Base-by-base conservation (phyloP, 53 echinoderm and acorn worm species). In the Actinopyga echinites region DNA sequence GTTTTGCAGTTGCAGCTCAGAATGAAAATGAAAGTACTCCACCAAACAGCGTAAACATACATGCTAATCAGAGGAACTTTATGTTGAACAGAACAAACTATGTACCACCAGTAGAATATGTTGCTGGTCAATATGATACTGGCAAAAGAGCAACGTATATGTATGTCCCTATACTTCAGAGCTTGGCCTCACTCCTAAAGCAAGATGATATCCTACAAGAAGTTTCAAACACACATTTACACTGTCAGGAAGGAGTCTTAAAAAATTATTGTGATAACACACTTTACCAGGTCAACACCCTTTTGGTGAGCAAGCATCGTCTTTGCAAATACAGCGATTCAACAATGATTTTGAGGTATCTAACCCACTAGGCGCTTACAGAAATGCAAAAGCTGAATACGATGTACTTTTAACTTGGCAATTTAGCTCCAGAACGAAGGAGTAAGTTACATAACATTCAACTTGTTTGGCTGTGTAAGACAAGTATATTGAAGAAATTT, bases 371-470 rank as follows among this genome's bases (percentile, higher is more conserved):
- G 75, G 75, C 6, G 10, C 75, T 11, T 49, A 24, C 29, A 45
- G 24, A 2, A 75, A 75, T 11, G 30, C 75, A 75, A 22, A 75
- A 75, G 38, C n/a, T 75, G 8, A 49, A 49, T 75, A 52, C 75
- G 7, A 49, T 75, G 52, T 75, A 75, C 30, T 75, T 22, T 45
- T 49, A 25, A 10, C 49, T 75, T 13, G 75, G 52, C 4, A 49
- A 54, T 29, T 26, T 75, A 9, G 24, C 24, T 75, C 11, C 75
- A 45, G 30, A 73, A 73, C 40, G 37, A 43, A 73, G 44, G 45
- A 73, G 73, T 37, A 38, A 73, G 73, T 73, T 73, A 73, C 73
- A 73, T 73, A 64, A 64, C 65, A 64, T 64, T 64, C 31, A 64
- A 64, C 32, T 64, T 30, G 65, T 64, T 64, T 64, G 26, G 65